phyloP scores from a whole-genome alignment of 2,888 invertebrate genomes.

The Drosophila pullipes region DNA sequence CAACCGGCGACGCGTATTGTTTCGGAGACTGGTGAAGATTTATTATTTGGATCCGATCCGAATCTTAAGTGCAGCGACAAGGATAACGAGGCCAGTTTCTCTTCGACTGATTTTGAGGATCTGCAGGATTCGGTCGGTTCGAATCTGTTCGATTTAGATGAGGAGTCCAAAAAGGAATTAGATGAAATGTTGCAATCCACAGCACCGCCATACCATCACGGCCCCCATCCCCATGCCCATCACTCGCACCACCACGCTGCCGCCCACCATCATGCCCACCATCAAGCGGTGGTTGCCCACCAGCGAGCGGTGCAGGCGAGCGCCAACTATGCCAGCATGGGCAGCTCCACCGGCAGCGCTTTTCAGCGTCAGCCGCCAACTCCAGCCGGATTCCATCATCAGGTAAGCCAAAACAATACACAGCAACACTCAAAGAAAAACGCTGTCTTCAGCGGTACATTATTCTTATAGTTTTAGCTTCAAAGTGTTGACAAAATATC shows the following conservation, averaged over 20 bases:
- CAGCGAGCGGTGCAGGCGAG: conserved; percentile 71
- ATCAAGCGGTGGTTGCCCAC: conserved; percentile 65
- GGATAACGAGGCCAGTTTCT: conserved; percentile 44
- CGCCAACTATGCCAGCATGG: conserved; percentile 80
- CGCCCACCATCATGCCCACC: conserved; percentile 65
- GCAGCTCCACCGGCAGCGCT: conserved; percentile 82
- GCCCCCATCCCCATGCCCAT: conserved; percentile 60
- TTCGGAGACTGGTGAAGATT: conserved; percentile 69
- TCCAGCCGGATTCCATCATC: conserved; percentile 82
- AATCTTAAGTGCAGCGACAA: conserved; percentile 16
- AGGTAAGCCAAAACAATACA: conserved; percentile 63
- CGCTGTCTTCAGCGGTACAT: neutral
- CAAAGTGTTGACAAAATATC: neutral
- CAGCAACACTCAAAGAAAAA: neutral
- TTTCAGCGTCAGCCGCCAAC: conserved; percentile 82
- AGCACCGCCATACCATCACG: conserved; percentile 82
- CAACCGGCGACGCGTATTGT: conserved; percentile 35
- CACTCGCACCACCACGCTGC: conserved; percentile 67
- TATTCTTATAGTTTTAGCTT: neutral
- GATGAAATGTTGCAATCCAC: conserved; percentile 85
- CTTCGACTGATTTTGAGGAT: conserved; percentile 72
- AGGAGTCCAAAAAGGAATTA: conserved; percentile 84
- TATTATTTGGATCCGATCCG: conserved; percentile 24
- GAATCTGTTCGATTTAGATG: conserved; percentile 85
- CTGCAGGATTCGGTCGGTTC: conserved; percentile 81